Evolutionary conservation across 2,888 invertebrate species (phyloP).

Genomic region (Amphipoea lucens): DNA sequence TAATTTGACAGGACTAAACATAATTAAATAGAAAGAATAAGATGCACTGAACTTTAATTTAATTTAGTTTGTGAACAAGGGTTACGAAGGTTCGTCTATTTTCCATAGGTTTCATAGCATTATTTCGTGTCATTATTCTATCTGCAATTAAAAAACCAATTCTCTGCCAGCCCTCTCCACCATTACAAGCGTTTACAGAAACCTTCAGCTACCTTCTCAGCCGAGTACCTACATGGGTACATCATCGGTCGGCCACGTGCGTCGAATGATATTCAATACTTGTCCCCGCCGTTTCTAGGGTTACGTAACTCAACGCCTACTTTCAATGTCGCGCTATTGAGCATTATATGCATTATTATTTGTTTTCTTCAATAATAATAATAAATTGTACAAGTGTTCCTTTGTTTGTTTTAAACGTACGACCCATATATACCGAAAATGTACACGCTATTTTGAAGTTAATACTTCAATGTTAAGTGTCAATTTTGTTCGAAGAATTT

Average conservation of each 20-base stretch:
- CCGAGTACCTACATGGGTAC: constrained; percentile 28
- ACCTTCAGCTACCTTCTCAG: constrained; percentile 24
- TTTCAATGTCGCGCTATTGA: constrained; percentile 85
- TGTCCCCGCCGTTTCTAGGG: constrained; percentile 82
- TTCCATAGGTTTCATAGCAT: not conserved
- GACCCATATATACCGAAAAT: not conserved
- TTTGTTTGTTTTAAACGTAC: not conserved
- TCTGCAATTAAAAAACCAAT: not conserved
- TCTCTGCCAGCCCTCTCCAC: not conserved
- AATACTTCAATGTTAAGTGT: not conserved
- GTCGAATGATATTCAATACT: constrained; percentile 84
- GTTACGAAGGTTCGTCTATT: not conserved
- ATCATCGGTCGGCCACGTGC: constrained; percentile 80
- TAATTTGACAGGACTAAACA: too few relatives aligned
- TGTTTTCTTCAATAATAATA: constrained; percentile 62
- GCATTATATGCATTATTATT: constrained; percentile 60
- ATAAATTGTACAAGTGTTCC: constrained; percentile 54
- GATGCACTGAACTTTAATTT: too few relatives aligned
- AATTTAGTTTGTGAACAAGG: too few relatives aligned
- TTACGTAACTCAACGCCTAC: constrained; percentile 88
- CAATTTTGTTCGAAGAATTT: constrained; percentile 7
- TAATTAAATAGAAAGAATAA: too few relatives aligned
- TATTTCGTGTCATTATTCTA: not conserved
- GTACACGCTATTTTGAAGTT: constrained; percentile 8
- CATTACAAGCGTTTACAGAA: not conserved